These are phyloP conservation scores for Sebastes steindachneri DNA, from an alignment of 2,797 vertebrate genomes.

Conservation along the genomic window DNA sequence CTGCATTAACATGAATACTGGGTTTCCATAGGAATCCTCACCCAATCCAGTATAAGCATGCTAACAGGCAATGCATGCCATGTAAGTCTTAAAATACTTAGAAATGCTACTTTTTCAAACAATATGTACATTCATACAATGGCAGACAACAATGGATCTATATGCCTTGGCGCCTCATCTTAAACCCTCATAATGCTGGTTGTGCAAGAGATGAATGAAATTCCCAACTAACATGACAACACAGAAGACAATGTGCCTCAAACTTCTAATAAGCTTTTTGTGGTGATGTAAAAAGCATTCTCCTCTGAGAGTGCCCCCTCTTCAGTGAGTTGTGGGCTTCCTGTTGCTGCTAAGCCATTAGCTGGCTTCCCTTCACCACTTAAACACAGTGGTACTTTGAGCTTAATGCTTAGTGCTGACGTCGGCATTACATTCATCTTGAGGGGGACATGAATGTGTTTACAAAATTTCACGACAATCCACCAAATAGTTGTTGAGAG, in stretches of 20 bases:
- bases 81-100: not conserved
- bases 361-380: constrained; percentile 35
- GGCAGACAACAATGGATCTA: not conserved
- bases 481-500: not conserved
- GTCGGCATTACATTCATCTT: not conserved
- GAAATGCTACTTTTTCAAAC: not conserved
- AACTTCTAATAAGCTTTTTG: constrained; percentile 42
- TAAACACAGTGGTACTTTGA: not conserved
- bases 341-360: constrained; percentile 53
- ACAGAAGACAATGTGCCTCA: not conserved
- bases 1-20: not conserved
- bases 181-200: not conserved
- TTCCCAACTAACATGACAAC: not conserved
- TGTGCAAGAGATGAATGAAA: not conserved
- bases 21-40: not conserved
- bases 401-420: not conserved
- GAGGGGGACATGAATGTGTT: not conserved
- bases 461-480: not conserved
- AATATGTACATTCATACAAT: not conserved
- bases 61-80: not conserved
- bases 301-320: constrained; percentile 27
- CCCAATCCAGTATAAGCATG: not conserved
- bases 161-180: not conserved
- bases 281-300: constrained; percentile 28
- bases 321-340: constrained; percentile 43